Evolutionary conservation across 1,140 invertebrate genomes (phyloP), one percentile per base, ranked within the genome.

Genomic region (Drosophila sulfurigaster): DNA sequence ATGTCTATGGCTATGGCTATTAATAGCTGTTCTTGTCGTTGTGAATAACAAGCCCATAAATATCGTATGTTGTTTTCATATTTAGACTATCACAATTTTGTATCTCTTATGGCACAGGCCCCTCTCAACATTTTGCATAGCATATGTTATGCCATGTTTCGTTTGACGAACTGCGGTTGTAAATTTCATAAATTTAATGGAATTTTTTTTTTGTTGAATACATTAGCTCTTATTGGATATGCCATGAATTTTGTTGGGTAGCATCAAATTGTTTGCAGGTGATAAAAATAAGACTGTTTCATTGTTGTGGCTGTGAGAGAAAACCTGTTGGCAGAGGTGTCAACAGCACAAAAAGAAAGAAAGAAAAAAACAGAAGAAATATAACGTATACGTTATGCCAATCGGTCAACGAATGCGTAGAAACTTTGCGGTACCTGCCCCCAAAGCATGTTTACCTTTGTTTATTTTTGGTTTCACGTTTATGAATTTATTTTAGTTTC

Each of bases 281-380:
- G 51, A 25, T 43, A 43, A 57, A 57, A 41, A 43, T 43, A 57
- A 57, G 7, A 38, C 20, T 64, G 51, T 43, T 64, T 52, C 41
- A 54, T 54, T 41, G 49, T 30, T 43, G 41, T 43, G 2, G 49
- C 28, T 64, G 48, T 6, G 5, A 35, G 20, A 45, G 28, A n/a
- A 45, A 65, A 65, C 63, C 63, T 38, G 63, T 25, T 56, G 25
- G 1, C 4, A 32, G 13, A 65, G 63, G 63, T 65, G 63, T 65
- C 51, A 56, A 65, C 35, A 11, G 20, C 20, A 25, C 20, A 25
- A 25, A 25, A 25, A 25, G 20, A 25, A 25, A 25, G 20, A 25
- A 25, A 25, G 3, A 25, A 25, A 25, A 25, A 25, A 45, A 64
- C 5, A 4, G 60, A 11, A 13, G 16, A 28, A 28, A 7, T 38